Evolutionary conservation across 2,113 vertebrate genomes (phyloP).

Genomic region (Austrofundulus limnaeus): DNA sequence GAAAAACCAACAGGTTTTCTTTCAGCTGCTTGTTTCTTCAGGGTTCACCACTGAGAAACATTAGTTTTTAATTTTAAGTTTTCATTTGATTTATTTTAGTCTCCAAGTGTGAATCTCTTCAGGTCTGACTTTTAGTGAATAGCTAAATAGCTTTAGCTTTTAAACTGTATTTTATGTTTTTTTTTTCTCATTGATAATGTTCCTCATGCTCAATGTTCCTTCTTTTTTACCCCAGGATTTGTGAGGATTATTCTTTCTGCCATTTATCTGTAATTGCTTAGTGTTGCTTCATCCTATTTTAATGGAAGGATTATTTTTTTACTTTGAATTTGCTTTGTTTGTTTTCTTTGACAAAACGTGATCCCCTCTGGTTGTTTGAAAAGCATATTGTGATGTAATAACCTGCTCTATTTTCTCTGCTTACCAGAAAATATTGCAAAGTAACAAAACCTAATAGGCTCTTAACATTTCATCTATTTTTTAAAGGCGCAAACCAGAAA

Average conservation of each 20-base stretch:
- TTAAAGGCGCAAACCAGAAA: conserved; percentile 14
- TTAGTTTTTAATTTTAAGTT: no score
- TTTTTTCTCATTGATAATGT: conserved; percentile 15
- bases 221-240: conserved; percentile 35
- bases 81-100: no score
- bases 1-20: no score
- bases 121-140: no score
- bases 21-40: no score
- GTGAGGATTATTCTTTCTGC: conserved; percentile 54
- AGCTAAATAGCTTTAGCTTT: neutral
- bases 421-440: neutral
- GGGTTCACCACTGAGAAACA: no score
- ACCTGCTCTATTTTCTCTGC: neutral
- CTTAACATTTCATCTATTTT: conserved; percentile 21
- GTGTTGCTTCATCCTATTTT: conserved; percentile 36
- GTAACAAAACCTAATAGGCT: conserved; percentile 18
- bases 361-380: neutral
- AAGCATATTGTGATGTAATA: neutral
- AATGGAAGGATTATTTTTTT: conserved; percentile 46
- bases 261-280: conserved; percentile 46
- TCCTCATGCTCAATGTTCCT: conserved; percentile 25
- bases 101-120: neutral
- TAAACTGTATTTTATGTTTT: neutral
- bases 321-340: conserved; percentile 21
- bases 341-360: conserved; percentile 11